Percentiles rank a stretch among this genome's conserved stretches.
Conservation (phyloP, 2,797 vertebrate species). For the Anabas testudineus region DNA sequence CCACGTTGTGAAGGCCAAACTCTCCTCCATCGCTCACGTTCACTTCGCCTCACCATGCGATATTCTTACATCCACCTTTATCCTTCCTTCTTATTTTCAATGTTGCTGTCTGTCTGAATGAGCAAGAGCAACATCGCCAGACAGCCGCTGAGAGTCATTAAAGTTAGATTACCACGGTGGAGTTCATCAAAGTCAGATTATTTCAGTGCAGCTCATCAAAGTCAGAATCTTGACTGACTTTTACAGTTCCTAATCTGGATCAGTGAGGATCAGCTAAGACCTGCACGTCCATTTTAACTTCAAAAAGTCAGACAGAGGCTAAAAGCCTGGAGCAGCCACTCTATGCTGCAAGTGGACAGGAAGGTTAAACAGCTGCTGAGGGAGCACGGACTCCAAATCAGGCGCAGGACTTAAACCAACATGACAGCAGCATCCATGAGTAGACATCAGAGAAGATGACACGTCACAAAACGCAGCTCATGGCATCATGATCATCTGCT, state of each 20-base stretch:
- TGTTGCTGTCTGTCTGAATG: constrained; percentile 20
- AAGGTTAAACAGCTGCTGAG: constrained; percentile 20
- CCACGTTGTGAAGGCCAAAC: not conserved
- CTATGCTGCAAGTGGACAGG: not conserved
- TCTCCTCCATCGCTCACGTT: constrained; percentile 51
- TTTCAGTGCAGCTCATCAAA: constrained; percentile 43
- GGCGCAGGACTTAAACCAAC: constrained; percentile 24
- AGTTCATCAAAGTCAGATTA: constrained; percentile 61
- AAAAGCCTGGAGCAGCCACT: constrained; percentile 26
- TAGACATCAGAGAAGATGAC: too few species aligned
- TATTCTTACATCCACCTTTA: not conserved
- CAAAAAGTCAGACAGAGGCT: constrained; percentile 25
- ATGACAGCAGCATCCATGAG: constrained; percentile 24
- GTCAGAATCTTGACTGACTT: constrained; percentile 44
- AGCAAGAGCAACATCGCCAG: constrained; percentile 11
- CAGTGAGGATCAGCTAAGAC: constrained; percentile 40
- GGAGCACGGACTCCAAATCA: constrained; percentile 27
- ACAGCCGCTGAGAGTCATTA: constrained; percentile 43
- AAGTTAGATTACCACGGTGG: constrained; percentile 17
- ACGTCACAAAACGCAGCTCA: too few species aligned
- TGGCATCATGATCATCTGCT: too few species aligned
- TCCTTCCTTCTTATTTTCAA: constrained; percentile 2
- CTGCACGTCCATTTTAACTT: constrained; percentile 35
- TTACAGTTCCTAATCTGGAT: constrained; percentile 42
- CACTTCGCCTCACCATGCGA: constrained; percentile 29